Conservation (phyloP, 2,888 invertebrate genomes). For the Hirtodrosophila histrioides region DNA sequence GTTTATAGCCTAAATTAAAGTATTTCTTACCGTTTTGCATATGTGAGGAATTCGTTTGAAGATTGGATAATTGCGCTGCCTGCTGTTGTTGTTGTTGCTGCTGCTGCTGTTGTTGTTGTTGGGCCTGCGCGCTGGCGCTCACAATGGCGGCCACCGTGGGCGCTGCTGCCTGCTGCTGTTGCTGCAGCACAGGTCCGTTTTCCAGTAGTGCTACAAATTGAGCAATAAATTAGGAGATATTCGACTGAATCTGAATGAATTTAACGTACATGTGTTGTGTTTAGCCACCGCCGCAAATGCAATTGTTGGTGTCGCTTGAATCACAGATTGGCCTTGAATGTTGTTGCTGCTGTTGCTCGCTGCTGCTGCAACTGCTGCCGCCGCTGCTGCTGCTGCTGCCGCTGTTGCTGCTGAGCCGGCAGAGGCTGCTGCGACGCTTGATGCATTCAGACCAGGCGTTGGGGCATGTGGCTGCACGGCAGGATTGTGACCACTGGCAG, state of each 20-base stretch:
- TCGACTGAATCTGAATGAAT: no score
- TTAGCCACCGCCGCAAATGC: conserved; percentile 88
- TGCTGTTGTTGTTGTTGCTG: conserved; percentile 66
- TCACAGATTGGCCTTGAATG: conserved; percentile 85
- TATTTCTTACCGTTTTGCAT: conserved; percentile 79
- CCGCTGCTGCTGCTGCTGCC: conserved; percentile 35
- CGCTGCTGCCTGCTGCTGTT: conserved; percentile 64
- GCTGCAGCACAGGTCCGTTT: conserved; percentile 82
- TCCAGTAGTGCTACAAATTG: conserved; percentile 82
- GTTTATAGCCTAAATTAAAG: no score
- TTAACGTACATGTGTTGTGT: conserved; percentile 84
- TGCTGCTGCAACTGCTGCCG: conserved; percentile 43
- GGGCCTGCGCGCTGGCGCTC: conserved; percentile 70
- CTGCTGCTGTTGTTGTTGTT: conserved; percentile 40
- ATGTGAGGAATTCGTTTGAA: conserved; percentile 84
- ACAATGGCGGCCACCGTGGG: conserved; percentile 81
- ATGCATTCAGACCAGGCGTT: conserved; percentile 81
- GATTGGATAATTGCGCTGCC: conserved; percentile 82
- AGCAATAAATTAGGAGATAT: no score
- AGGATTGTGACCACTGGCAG: conserved; percentile 71
- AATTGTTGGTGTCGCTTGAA: conserved; percentile 84
- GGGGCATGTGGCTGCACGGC: conserved; percentile 82
- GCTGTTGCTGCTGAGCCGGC: conserved; percentile 33
- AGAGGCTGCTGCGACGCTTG: conserved; percentile 51
- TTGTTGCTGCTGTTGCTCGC: conserved; percentile 58